These are phyloP conservation scores for fruit fly (Drosophila melanogaster) DNA, from an alignment of 1,140 invertebrate species.

Conservation along the genomic window Release_6_plus_ISO1_MT NT_037436.4:1044001-1044500, in stretches of 20 bases:
- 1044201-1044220: constrained; percentile 67
- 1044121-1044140: constrained; percentile 65
- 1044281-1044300: constrained; percentile 76
- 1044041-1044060: constrained; percentile 52
- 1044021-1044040: constrained; percentile 81
- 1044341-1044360: constrained; percentile 49
- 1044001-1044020: constrained; percentile 77
- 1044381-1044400: constrained; percentile 1
- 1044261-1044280: constrained; percentile 62
- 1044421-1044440: constrained; percentile 64
- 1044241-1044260: constrained; percentile 80
- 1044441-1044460: constrained; percentile 64
- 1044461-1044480: constrained; percentile 80
- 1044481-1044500: constrained; percentile 83
- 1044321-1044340: neutral
- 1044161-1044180: constrained; percentile 47
- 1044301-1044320: constrained; percentile 59
- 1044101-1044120: constrained; percentile 66
- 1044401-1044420: constrained; percentile 6
- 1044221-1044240: constrained; percentile 79
- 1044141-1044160: constrained; percentile 35
- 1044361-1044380: constrained; percentile 60
- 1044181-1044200: constrained; percentile 82
- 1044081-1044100: constrained; percentile 52
- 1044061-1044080: neutral